Base-by-base conservation (phyloP, 2,113 vertebrate genomes). In the Oenanthe oenanthe region DNA sequence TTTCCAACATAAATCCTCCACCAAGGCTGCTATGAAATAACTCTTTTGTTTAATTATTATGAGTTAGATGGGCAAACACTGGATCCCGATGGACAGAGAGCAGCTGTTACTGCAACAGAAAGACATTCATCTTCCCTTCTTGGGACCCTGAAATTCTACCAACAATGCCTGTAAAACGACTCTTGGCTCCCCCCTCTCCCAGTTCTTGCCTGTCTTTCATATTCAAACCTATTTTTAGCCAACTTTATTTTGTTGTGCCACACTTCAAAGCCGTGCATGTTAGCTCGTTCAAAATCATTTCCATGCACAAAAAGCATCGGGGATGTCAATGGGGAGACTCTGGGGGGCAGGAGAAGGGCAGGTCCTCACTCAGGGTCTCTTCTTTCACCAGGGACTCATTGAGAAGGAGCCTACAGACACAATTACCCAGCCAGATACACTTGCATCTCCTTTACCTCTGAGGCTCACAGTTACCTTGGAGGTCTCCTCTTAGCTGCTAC, bases 21-120 rank as follows among this genome's bases (percentile, higher is more conserved):
- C 57, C 84, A 20, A 83, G 85, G 48, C 96, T 62, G 89, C 93
- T 96, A 96, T 96, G 96, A 97, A 97, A 89, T 89, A 96, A 96
- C 93, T 67, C 98, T 97, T 97, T 94, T 92, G 91, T 95, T 98
- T 95, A 97, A 98, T 88, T 97, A 97, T 97, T 96, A 96, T 85
- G 77, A 95, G 89, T 67, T 82, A 96, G 95, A 88, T 94, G 54
- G 67, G 95, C 97, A 95, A 97, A 97, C 96, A 96, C 80, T 71
- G 86, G 89, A 92, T 97, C 90, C 74, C 76, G 92, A 98, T 78
- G 96, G 98, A 98, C 98, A 97, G 96, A 94, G 97, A 97, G 96
- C 98, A 98, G 98, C 98, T 98, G 98, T 94, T 96, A 80, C 96
- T 94, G 19, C 71, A 97, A 97, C 96, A 98, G 95, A 96, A 97